Evolutionary conservation across 35 echinoderm and acorn worm genomes (phyloP).

Genomic region (Apostichopus japonicus): DNA sequence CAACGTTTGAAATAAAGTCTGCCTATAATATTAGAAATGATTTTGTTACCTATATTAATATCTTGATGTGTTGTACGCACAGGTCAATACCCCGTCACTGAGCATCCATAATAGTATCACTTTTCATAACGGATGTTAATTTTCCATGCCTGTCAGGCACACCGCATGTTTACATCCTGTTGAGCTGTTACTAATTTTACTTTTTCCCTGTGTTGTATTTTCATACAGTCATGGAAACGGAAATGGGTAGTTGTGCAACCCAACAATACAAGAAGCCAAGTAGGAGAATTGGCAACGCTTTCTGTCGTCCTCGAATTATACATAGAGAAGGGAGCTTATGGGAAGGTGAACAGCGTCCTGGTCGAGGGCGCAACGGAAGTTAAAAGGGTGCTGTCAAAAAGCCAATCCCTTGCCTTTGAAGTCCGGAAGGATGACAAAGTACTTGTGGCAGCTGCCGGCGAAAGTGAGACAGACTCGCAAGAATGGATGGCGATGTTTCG

Average conservation of each 20-base stretch:
- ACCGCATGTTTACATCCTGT: background rate
- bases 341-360: constrained; percentile 86
- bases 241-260: constrained; percentile 82
- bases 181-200: background rate
- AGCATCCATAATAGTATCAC: too few relatives aligned
- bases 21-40: too few relatives aligned
- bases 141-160: constrained; percentile 15
- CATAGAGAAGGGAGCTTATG: constrained; percentile 81
- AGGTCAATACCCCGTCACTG: too few relatives aligned
- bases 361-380: constrained; percentile 73
- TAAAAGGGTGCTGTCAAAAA: constrained; percentile 68
- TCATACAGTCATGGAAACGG: constrained; percentile 84
- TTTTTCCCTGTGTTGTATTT: constrained; percentile 21
- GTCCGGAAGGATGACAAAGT: constrained; percentile 56
- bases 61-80: too few relatives aligned
- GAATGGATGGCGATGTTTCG: constrained; percentile 79
- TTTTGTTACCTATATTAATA: too few relatives aligned
- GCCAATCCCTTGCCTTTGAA: constrained; percentile 73
- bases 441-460: constrained; percentile 58
- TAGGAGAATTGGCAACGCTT: constrained; percentile 46
- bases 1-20: too few relatives aligned
- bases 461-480: constrained; percentile 79
- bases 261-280: constrained; percentile 68
- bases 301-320: constrained; percentile 83
- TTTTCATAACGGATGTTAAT: background rate